These are phyloP conservation scores for Potorous gilbertii DNA, from an alignment of 2,797 vertebrate species.

Conservation along the genomic window DNA sequence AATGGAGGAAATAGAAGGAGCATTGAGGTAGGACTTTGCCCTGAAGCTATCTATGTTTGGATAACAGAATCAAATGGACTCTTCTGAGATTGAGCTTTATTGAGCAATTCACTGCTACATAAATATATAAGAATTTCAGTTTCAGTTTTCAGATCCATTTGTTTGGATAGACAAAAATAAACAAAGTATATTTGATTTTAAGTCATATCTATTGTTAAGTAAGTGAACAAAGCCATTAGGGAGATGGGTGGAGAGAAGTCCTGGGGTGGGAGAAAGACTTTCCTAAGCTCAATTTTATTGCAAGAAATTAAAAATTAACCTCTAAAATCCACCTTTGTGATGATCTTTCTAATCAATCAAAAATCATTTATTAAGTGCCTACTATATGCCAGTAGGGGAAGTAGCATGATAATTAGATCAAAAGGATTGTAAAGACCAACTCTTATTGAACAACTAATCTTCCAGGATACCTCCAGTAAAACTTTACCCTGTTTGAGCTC, in stretches of 20 bases:
- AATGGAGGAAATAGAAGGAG: constrained; percentile 11
- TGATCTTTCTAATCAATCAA: neutral
- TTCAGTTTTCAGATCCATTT: constrained; percentile 52
- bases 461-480: neutral
- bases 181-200: constrained; percentile 53
- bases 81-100: constrained; percentile 48
- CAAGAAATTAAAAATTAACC: neutral
- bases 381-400: neutral
- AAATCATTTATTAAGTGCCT: neutral
- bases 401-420: neutral
- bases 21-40: constrained; percentile 41
- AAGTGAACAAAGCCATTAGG: constrained; percentile 50
- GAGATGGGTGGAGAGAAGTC: constrained; percentile 50
- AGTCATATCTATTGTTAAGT: constrained; percentile 21
- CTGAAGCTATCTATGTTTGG: constrained; percentile 56
- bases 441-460: neutral
- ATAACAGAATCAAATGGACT: constrained; percentile 51
- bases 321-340: neutral
- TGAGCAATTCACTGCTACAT: constrained; percentile 64
- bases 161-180: constrained; percentile 54
- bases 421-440: neutral
- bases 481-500: neutral
- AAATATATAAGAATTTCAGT: constrained; percentile 60
- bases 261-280: neutral
- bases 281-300: neutral